Base-by-base conservation (phyloP, 2,113 vertebrate genomes). In the Heptranchias perlo region DNA sequence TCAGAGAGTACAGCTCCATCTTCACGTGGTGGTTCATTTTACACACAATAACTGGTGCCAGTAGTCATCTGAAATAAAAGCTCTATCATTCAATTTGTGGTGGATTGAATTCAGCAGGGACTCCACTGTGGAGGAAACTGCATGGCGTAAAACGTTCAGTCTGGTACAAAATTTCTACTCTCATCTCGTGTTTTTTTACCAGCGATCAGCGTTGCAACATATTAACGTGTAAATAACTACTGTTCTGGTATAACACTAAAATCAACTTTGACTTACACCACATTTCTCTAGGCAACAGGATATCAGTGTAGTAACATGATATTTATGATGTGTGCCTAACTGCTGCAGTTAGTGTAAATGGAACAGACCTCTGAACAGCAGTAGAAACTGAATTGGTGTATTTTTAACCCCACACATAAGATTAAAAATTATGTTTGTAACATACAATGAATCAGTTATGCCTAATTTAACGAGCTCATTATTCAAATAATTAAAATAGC, bases 231-330 rank as follows among this genome's bases (percentile, higher is more conserved):
- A 62, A 94, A 94, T 94, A 44, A 62, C 58, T 65, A 67, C 39
- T 67, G 62, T 47, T 49, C 62, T 47, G 39, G 4, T 94, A 67
- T 94, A 44, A 67, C 62, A 94, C n/a, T 47, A 28, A 3, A 49
- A 49, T 95, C 64, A 95, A 65, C 64, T 67, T 95, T 95, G 64
- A 69, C 64, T 95, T 95, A 44, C 93, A 31, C 58, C 58, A 47
- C 64, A 95, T 69, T 2, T 95, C 64, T 95, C 62, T 25, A 16
- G 64, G 39, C 64, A 69, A 65, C 21, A 28, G 28, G 93, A 95
- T 69, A 69, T 67, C 65, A 67, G 65, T 47, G 8, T 18, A 73
- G 94, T 28, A 95, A 95, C 47, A 10, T 64, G 61, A 64, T 95
- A 95, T 73, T 95, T 95, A 23, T 67, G 23, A 67, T 47, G 39